These are phyloP conservation scores for Aurelia aurita complex sp. Pacific DNA, from an alignment of 30 jellyfish, hydroid and myxozoan species.

Conservation along the genomic window DNA sequence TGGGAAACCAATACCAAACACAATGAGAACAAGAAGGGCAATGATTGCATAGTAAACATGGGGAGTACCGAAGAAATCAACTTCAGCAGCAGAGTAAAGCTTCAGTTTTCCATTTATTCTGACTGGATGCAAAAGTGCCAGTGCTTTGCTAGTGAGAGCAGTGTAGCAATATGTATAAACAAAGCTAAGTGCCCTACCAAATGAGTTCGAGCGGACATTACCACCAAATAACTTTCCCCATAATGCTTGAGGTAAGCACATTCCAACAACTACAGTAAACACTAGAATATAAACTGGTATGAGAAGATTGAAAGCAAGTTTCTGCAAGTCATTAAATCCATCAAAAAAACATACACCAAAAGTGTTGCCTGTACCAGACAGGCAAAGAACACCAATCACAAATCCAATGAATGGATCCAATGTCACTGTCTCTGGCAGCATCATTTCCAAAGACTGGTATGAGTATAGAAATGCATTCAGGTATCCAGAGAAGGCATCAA, in stretches of 20 bases:
- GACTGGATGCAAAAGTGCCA: slow-evolving; percentile 71
- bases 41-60: slow-evolving; percentile 64
- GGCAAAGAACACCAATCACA: slow-evolving; percentile 74
- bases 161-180: slow-evolving; percentile 79
- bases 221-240: slow-evolving; percentile 60
- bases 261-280: slow-evolving; percentile 63
- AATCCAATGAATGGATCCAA: slow-evolving; percentile 71
- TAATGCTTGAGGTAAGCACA: slow-evolving; percentile 48
- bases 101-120: slow-evolving; percentile 41
- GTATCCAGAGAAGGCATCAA: slow-evolving; percentile 95
- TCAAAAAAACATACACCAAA: slow-evolving; percentile 84
- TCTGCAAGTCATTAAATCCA: slow-evolving; percentile 75
- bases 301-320: slow-evolving; percentile 75
- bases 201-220: slow-evolving; percentile 60
- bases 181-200: slow-evolving; percentile 93
- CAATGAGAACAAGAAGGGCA: slow-evolving; percentile 64
- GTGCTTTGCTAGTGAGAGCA: slow-evolving; percentile 81
- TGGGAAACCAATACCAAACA: slow-evolving; percentile 82
- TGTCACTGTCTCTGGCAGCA: slow-evolving; percentile 55
- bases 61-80: slow-evolving; percentile 39
- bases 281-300: slow-evolving; percentile 69
- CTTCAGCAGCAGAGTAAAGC: slow-evolving; percentile 72
- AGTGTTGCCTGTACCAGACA: slow-evolving; percentile 88
- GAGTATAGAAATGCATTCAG: slow-evolving; percentile 84
- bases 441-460: slow-evolving; percentile 69